Percentiles rank a stretch among this genome's conserved stretches.
Evolutionary conservation across 2,113 vertebrate species (phyloP).

Genomic region (Oncorhynchus gorbuscha): DNA sequence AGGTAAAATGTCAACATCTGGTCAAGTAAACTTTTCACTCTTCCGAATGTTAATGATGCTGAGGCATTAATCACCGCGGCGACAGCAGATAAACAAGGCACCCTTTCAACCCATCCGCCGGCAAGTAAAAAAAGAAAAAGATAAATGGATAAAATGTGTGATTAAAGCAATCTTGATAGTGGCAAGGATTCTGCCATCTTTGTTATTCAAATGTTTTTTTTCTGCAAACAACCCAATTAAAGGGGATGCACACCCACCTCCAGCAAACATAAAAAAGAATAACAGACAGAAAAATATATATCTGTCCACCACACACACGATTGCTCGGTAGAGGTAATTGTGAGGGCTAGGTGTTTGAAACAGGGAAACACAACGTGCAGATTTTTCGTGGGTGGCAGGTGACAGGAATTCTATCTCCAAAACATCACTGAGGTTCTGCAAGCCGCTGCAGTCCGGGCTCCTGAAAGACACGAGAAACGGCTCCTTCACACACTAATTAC

Average conservation of each 20-base stretch:
- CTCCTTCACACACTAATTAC: conserved; percentile 71
- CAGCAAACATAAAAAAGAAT: conserved; percentile 46
- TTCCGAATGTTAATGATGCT: conserved; percentile 76
- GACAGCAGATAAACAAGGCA: conserved; percentile 69
- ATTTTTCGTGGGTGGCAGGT: conserved; percentile 85
- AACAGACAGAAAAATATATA: conserved; percentile 6
- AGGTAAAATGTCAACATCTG: conserved; percentile 79
- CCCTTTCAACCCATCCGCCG: conserved; percentile 66
- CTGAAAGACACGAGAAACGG: conserved; percentile 74
- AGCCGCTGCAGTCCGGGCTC: conserved; percentile 86
- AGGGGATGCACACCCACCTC: conserved; percentile 61
- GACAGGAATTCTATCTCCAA: conserved; percentile 95
- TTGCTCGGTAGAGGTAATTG: conserved; percentile 41
- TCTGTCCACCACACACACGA: conserved; percentile 24
- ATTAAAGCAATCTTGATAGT: conserved; percentile 75
- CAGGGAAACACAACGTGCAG: conserved; percentile 77
- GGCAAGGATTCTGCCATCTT: conserved; percentile 64
- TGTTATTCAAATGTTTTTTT: conserved; percentile 78
- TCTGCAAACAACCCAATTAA: conserved; percentile 80
- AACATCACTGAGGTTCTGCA: conserved; percentile 92
- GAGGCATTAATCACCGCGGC: conserved; percentile 74
- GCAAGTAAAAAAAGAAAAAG: conserved; percentile 49
- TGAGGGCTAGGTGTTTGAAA: conserved; percentile 52
- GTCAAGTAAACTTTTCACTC: conserved; percentile 77
- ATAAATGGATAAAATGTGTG: conserved; percentile 74